Percentiles rank a stretch among this genome's conserved stretches.
phyloP scores from a whole-genome alignment of 2,797 vertebrate genomes.

The Alectoris magna region DNA sequence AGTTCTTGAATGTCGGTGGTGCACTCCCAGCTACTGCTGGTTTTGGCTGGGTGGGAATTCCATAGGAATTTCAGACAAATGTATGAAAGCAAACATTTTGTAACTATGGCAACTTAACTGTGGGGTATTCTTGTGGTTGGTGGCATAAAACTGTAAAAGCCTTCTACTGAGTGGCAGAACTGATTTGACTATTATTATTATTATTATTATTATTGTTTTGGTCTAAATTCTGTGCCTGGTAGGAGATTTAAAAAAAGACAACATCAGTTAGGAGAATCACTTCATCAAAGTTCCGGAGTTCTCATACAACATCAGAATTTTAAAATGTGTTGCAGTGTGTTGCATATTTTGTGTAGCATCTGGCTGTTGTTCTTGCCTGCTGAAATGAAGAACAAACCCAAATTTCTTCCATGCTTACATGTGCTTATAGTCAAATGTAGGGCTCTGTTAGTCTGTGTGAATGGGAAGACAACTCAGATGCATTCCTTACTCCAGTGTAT shows the following conservation, averaged over 20 bases:
- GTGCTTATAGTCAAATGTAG: background rate
- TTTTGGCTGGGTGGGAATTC: constrained; percentile 68
- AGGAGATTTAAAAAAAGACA: background rate
- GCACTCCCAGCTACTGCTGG: constrained; percentile 45
- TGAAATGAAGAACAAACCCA: background rate
- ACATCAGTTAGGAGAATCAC: background rate
- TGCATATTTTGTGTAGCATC: background rate
- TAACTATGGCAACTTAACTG: constrained; percentile 71
- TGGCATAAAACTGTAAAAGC: constrained; percentile 34
- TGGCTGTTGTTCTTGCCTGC: background rate
- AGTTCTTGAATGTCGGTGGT: constrained; percentile 62
- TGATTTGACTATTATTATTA: background rate
- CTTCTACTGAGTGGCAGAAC: background rate
- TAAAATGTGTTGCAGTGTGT: background rate
- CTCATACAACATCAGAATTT: background rate
- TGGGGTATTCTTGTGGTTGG: constrained; percentile 23
- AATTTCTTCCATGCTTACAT: background rate
- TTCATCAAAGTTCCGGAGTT: background rate
- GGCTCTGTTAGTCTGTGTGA: background rate
- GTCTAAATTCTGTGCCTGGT: background rate
- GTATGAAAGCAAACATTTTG: constrained; percentile 72
- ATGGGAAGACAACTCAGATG: background rate
- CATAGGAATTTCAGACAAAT: constrained; percentile 51
- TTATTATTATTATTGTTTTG: background rate
- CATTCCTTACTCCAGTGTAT: rapidly evolving